A percentile compares a stretch with the other conserved stretches of the same genome.
Evolutionary conservation across 2,888 invertebrate genomes (phyloP).

Genomic region (Synanthedon formicaeformis): DNA sequence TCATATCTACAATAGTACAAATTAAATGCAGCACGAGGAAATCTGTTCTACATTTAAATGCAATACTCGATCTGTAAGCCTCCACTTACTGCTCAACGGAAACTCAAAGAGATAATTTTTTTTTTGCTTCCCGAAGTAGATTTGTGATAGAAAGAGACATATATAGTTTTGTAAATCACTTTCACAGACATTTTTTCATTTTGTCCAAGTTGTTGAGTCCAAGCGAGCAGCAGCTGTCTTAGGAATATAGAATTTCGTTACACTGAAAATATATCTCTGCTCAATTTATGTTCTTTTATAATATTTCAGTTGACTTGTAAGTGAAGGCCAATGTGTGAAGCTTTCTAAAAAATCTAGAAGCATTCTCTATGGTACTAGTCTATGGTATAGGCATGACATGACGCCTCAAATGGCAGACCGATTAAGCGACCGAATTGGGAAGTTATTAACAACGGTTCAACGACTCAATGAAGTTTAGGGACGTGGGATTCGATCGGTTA

Average conservation of each 20-base stretch:
- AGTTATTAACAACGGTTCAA: neutral
- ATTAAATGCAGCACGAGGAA: conserved; percentile 54
- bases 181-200: too few species aligned
- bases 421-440: conserved; percentile 1
- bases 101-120: too few species aligned
- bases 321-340: conserved; percentile 13
- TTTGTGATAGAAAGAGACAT: too few species aligned
- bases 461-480: neutral
- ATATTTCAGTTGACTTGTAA: neutral
- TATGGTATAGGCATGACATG: conserved; percentile 1
- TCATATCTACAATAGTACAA: conserved; percentile 56
- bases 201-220: too few species aligned
- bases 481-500: too few species aligned
- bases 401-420: neutral
- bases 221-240: too few species aligned
- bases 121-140: too few species aligned
- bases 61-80: conserved; percentile 12
- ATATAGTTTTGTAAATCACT: too few species aligned
- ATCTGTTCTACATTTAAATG: conserved; percentile 51
- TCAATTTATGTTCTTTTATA: too few species aligned
- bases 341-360: conserved; percentile 55
- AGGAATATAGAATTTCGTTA: too few species aligned
- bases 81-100: neutral
- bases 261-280: too few species aligned
- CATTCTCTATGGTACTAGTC: conserved; percentile 18